Evolutionary conservation across 53 echinoderm and acorn worm species (phyloP), one percentile per base, ranked within the genome.

Genomic region (Glandiceps talaboti): DNA sequence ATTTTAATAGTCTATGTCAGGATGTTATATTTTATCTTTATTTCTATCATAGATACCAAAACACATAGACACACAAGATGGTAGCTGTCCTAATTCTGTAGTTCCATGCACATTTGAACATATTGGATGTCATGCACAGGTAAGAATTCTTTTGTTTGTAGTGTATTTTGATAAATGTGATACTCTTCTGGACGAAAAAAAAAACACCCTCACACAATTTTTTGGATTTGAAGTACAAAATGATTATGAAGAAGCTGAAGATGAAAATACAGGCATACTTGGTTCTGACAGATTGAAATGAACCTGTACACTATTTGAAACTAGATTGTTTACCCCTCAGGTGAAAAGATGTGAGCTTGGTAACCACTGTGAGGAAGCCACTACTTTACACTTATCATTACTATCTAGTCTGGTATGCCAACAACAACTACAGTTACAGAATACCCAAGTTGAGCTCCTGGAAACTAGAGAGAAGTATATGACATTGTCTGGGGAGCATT

Each of bases 111-210:
- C 79, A 1, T 94, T 86, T 81, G 30, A 80, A 79, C 85, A 80
- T 31, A 77, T 92, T 73, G 94, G 94, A 79, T 94, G 94, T 81
- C 79, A 79, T 30, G 80, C 77, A 74, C 81, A 88, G 92, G 94
- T 94, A 76, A n/a, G n/a, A n/a, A n/a, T n/a, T n/a, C n/a, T n/a
- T n/a, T n/a, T n/a, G n/a, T n/a, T n/a, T n/a, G n/a, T n/a, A n/a
- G n/a, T n/a, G n/a, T n/a, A n/a, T n/a, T n/a, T n/a, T n/a, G n/a
- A n/a, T n/a, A n/a, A n/a, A n/a, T n/a, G n/a, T n/a, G n/a, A n/a
- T n/a, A n/a, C n/a, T n/a, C n/a, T n/a, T n/a, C n/a, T n/a, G n/a
- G n/a, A n/a, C n/a, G n/a, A n/a, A n/a, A n/a, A n/a, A n/a, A n/a
- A n/a, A n/a, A n/a, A n/a, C n/a, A n/a, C n/a, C n/a, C n/a, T n/a